Percentiles rank a stretch among this genome's conserved stretches.
These are phyloP conservation scores for Silurus meridionalis DNA, from an alignment of 2,113 vertebrate species.

Conservation along the genomic window DNA sequence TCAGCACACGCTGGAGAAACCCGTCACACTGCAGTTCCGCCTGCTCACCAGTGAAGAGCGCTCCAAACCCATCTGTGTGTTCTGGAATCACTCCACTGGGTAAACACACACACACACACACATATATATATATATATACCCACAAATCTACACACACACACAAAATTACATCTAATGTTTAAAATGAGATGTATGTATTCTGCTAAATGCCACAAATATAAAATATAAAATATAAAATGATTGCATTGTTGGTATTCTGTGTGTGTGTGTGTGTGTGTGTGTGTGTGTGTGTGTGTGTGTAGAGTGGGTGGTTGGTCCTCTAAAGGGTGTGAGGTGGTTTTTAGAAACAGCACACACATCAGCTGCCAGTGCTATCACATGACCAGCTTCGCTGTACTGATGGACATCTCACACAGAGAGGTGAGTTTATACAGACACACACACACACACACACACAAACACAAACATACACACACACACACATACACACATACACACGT, in stretches of 20 bases:
- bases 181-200: no score
- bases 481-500: background rate
- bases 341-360: slow-evolving; percentile 89
- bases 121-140: background rate
- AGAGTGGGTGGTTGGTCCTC: slow-evolving; percentile 79
- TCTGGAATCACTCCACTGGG: slow-evolving; percentile 94
- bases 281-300: slow-evolving; percentile 29
- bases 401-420: slow-evolving; percentile 91
- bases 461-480: background rate
- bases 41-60: slow-evolving; percentile 88
- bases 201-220: no score
- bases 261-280: slow-evolving; percentile 21
- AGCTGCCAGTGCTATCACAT: slow-evolving; percentile 95
- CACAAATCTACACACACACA: background rate
- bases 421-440: slow-evolving; percentile 61
- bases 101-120: slow-evolving; percentile 65
- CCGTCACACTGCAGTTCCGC: slow-evolving; percentile 91
- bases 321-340: slow-evolving; percentile 88
- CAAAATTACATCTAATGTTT: background rate
- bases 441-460: background rate
- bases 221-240: background rate
- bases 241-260: background rate
- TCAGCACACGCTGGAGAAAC: slow-evolving; percentile 78
- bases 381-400: slow-evolving; percentile 92
- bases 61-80: slow-evolving; percentile 94